Conservation (phyloP, 2,113 vertebrate species). For the Marcusenius ussheri region DNA sequence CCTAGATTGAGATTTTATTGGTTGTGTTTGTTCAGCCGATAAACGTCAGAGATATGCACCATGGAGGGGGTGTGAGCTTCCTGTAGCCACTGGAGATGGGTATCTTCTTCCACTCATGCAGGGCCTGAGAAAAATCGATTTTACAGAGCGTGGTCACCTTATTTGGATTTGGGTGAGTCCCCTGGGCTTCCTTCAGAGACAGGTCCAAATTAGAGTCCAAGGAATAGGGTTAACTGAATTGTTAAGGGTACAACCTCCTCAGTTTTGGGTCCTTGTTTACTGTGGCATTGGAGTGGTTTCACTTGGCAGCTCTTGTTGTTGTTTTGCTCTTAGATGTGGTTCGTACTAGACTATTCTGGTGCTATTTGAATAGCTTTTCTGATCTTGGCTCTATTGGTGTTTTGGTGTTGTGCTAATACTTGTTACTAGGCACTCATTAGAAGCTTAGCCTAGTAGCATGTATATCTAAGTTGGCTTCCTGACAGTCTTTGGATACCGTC, state of each 20-base stretch:
- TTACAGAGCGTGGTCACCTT: background rate
- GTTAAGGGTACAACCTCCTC: background rate
- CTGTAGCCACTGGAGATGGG: background rate
- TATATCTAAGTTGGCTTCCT: background rate
- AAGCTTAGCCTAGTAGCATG: background rate
- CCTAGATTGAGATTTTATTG: slow-evolving; percentile 1
- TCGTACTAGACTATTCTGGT: background rate
- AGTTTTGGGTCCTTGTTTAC: background rate
- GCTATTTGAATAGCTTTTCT: background rate
- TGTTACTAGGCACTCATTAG: background rate
- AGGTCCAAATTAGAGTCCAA: background rate
- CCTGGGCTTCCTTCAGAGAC: background rate
- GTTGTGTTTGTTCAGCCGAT: slow-evolving; percentile 2
- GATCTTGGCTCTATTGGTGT: background rate
- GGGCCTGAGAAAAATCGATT: background rate
- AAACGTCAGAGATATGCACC: background rate
- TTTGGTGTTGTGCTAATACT: background rate
- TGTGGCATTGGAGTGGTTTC: background rate
- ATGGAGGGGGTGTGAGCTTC: background rate
- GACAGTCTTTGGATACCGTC: background rate
- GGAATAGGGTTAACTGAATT: background rate
- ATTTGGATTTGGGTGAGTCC: background rate
- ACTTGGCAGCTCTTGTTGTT: background rate
- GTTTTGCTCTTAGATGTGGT: background rate
- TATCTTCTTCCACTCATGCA: background rate